phyloP scores from a whole-genome alignment of 2,797 vertebrate genomes.

The Platalea minor region DNA sequence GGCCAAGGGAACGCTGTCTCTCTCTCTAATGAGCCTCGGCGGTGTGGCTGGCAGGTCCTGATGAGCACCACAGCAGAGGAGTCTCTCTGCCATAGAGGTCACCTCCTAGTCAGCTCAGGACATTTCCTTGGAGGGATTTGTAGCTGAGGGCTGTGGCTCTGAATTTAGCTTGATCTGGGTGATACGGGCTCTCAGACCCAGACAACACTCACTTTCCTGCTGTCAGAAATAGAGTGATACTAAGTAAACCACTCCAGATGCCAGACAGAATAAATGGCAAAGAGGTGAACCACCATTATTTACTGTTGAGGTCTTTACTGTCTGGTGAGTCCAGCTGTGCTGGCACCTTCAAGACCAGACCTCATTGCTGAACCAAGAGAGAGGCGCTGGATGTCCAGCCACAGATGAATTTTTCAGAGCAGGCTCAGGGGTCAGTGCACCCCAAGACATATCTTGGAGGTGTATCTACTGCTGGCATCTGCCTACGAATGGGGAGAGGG shows the following conservation, averaged over 20 bases:
- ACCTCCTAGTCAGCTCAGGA: neutral
- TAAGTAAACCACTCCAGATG: neutral
- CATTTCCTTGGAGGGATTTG: neutral
- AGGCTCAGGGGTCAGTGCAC: neutral
- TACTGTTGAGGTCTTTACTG: neutral
- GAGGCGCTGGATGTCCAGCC: neutral
- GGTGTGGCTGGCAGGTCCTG: neutral
- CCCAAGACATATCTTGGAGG: neutral
- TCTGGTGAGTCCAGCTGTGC: neutral
- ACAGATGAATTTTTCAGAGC: neutral
- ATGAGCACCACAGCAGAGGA: accelerated
- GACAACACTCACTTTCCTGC: neutral
- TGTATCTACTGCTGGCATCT: neutral
- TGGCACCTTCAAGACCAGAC: neutral
- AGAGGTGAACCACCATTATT: neutral
- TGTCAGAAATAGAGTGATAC: neutral
- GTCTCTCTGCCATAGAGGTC: neutral
- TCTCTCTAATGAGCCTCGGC: neutral
- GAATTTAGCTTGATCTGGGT: neutral
- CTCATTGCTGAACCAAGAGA: neutral
- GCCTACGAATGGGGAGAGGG: accelerated
- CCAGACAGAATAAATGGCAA: neutral
- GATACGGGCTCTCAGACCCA: neutral
- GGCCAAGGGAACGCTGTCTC: neutral
- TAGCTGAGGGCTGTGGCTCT: neutral